Base-by-base conservation (phyloP, 2,113 vertebrate genomes). In the Brevimyrus niger region DNA sequence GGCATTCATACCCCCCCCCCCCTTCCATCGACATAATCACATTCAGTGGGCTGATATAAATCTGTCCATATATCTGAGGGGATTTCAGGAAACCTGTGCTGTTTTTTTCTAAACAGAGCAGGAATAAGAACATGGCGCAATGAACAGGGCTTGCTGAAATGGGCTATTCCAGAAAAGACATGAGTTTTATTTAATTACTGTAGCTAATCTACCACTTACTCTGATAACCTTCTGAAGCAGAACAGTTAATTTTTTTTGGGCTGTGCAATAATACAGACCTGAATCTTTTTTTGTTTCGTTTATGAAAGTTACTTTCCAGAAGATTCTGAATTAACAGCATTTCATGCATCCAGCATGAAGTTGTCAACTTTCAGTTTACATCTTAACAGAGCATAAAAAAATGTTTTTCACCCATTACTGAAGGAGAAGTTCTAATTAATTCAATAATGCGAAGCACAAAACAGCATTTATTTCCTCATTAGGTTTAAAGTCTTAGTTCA, bases 351-450 rank as follows among this genome's bases (percentile, higher is more conserved):
- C n/a, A 17, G n/a, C 13, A 42, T 53, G 15, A 53, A 53, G 0
- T 38, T 38, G 19, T 42, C 73, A 80, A 27, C 35, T 42, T 42
- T 42, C 73, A 7, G 73, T 38, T 80, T 80, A 80, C 35, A 17
- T 80, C 17, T 42, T 80, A 80, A 80, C 73, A 80, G 35, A 80
- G 73, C 73, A 42, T 80, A 80, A 42, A 42, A 69, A 8, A 80
- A 42, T 80, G 35, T 42, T 38, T 76, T 38, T 42, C 35, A 5
- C 73, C 73, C 35, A 80, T 80, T 80, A 80, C 35, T 42, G 73
- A 76, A 76, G 73, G 73, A 76, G 69, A 35, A 76, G 35, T 80
- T 80, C 73, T 80, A 80, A 80, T 80, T 80, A 80, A 80, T 80
- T 80, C 73, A 80, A 80, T 42, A 80, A 80, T 19, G 17, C 73